Conservation (phyloP, 2,888 invertebrate genomes). For the Cataglyphis albicans region DNA sequence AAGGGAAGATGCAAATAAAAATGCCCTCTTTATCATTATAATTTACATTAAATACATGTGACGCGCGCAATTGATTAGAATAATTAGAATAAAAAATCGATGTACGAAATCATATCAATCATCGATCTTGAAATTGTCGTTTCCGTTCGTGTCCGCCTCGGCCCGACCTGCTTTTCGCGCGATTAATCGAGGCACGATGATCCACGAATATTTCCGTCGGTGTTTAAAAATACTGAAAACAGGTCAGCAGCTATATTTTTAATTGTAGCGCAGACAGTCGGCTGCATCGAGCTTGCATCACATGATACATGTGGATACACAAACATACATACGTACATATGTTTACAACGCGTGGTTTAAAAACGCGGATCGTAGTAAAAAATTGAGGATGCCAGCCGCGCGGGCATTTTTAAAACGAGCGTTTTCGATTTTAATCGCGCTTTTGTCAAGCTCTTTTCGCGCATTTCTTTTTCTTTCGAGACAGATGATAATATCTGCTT, state of each 20-base stretch:
- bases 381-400: slow-evolving; percentile 45
- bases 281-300: slow-evolving; percentile 41
- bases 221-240: slow-evolving; percentile 81
- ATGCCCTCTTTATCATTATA: not conserved
- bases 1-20: not conserved
- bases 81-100: not conserved
- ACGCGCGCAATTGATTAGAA: not conserved
- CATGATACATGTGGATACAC: slow-evolving; percentile 3
- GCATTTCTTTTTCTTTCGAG: not conserved
- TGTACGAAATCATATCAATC: not conserved
- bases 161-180: slow-evolving; percentile 69
- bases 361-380: slow-evolving; percentile 32
- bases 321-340: not conserved
- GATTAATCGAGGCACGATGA: slow-evolving; percentile 75
- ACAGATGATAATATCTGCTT: not conserved
- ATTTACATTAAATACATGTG: not conserved
- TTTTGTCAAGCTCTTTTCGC: not conserved
- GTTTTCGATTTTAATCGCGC: slow-evolving; percentile 4
- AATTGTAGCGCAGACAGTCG: slow-evolving; percentile 81
- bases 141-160: slow-evolving; percentile 14
- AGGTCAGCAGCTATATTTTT: slow-evolving; percentile 82
- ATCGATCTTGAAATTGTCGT: slow-evolving; percentile 24
- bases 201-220: slow-evolving; percentile 77
- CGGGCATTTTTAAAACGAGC: slow-evolving; percentile 22
- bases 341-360: slow-evolving; percentile 33